phyloP scores from a whole-genome alignment of 2,113 vertebrate genomes.

The Seriola dumerili region DNA sequence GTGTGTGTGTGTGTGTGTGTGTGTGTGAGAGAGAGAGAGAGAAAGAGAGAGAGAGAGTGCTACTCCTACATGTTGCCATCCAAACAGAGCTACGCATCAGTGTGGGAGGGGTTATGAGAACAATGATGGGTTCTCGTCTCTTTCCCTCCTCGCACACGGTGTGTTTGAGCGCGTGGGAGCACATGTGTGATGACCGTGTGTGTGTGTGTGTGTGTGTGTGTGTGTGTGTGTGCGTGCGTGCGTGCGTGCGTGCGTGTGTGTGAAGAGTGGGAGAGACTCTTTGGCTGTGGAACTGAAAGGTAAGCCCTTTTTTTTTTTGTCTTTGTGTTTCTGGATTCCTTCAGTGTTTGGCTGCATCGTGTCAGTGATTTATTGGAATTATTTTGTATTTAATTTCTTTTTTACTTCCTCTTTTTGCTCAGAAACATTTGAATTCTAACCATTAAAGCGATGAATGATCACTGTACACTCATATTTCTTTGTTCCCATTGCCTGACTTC shows the following conservation, averaged over 20 bases:
- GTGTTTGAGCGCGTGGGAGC: slow-evolving; percentile 53
- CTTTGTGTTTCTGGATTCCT: slow-evolving; percentile 39
- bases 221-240: slow-evolving; percentile 11
- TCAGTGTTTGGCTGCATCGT: neutral
- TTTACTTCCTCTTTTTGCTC: neutral
- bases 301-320: slow-evolving; percentile 71
- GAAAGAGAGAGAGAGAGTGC: slow-evolving; percentile 27
- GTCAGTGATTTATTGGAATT: neutral
- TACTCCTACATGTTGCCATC: slow-evolving; percentile 69
- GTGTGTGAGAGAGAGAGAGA: slow-evolving; percentile 30
- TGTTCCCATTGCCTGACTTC: slow-evolving; percentile 45
- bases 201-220: slow-evolving; percentile 30
- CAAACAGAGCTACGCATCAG: slow-evolving; percentile 64
- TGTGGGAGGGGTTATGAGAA: slow-evolving; percentile 84
- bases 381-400: neutral
- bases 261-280: neutral
- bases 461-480: slow-evolving; percentile 41
- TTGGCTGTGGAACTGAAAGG: slow-evolving; percentile 74
- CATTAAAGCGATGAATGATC: neutral
- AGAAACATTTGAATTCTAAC: neutral
- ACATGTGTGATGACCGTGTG: slow-evolving; percentile 47
- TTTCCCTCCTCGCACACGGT: slow-evolving; percentile 56
- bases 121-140: slow-evolving; percentile 82
- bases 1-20: slow-evolving; percentile 43
- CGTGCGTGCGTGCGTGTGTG: slow-evolving; percentile 25